Conservation (phyloP, 2,113 vertebrate genomes). For the Gila orcuttii region DNA sequence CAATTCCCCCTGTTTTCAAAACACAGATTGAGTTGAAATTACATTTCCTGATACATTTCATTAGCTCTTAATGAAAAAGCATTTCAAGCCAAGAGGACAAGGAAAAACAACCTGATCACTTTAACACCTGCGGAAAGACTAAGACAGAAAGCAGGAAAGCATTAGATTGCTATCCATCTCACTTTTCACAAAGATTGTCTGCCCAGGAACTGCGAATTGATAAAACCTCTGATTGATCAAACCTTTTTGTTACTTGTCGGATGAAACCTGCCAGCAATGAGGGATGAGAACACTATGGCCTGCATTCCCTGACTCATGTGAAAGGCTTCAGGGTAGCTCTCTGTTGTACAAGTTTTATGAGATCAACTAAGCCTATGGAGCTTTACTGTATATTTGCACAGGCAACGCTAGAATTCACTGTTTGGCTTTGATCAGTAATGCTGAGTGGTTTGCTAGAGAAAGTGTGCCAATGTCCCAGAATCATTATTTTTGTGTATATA, state of each 20-base stretch:
- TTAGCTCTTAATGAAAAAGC: slow-evolving; percentile 40
- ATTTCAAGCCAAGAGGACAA: slow-evolving; percentile 1
- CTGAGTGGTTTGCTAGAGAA: not conserved
- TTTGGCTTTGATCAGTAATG: not conserved
- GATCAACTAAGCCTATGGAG: not conserved
- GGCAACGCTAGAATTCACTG: not conserved
- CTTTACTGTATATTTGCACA: not conserved
- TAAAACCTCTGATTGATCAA: slow-evolving; percentile 20
- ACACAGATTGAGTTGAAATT: slow-evolving; percentile 10
- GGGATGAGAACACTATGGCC: not conserved
- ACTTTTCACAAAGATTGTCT: slow-evolving; percentile 41
- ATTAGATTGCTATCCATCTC: slow-evolving; percentile 41
- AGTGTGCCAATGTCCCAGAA: not conserved
- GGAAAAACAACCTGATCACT: slow-evolving; percentile 33
- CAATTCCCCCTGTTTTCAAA: not conserved
- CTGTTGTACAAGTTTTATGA: not conserved
- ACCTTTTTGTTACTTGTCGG: slow-evolving; percentile 5
- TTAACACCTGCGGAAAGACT: slow-evolving; percentile 23
- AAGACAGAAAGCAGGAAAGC: not conserved
- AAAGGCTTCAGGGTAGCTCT: not conserved
- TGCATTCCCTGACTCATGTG: slow-evolving; percentile 9
- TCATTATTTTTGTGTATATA: not conserved
- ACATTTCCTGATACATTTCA: not conserved
- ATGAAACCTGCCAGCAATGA: slow-evolving; percentile 2
- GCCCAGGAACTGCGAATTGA: not conserved